Base-by-base conservation (phyloP, 2,797 vertebrate genomes). In the Melanotaenia trifasciata region DNA sequence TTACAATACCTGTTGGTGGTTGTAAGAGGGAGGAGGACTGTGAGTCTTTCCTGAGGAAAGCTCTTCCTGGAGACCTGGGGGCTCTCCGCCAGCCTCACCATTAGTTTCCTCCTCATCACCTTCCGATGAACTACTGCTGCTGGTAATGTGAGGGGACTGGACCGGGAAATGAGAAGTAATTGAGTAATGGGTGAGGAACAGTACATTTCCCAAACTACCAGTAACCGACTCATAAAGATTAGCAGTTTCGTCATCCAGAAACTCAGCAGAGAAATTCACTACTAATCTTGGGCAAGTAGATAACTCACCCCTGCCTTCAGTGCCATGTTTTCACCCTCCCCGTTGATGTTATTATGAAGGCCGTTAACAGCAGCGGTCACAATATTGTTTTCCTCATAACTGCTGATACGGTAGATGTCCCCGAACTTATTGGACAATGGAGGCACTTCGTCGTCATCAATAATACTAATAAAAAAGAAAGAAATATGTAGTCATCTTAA, bases 121-220 rank as follows among this genome's bases (percentile, higher is more conserved):
- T 81, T 98, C 98, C 0, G 97, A 98, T 47, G 97, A 98, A 64
- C 96, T 98, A 78, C 97, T 97, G 94, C 96, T 98, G 90, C 94
- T 95, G 85, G 90, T 94, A 54, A 74, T 84, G 63, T 67, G 82
- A 73, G 83, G 81, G 45, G 88, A 89, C 85, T 91, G 76, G 63
- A 62, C 72, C 22, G 30, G 16, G 67, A 73, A 0, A 4, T 35
- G 13, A 8, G 2, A 74, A 67, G 30, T 26, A 30, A 47, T 84
- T 28, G 77, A 38, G 35, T 58, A 78, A 58, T 18, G 5, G n/a
- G 12, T 6, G 6, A 57, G 32, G 50, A 67, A 38, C 36, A 6
- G 5, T 0, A 14, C 12, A 76, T 71, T 87, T 81, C 67, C 75
- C n/a, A 9, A 70, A 65, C 32, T 57, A 71, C 70, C 18, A 5